Evolutionary conservation across 1,140 invertebrate species (phyloP), one percentile per base, ranked within the genome.

Genomic region (Microplitis mediator): DNA sequence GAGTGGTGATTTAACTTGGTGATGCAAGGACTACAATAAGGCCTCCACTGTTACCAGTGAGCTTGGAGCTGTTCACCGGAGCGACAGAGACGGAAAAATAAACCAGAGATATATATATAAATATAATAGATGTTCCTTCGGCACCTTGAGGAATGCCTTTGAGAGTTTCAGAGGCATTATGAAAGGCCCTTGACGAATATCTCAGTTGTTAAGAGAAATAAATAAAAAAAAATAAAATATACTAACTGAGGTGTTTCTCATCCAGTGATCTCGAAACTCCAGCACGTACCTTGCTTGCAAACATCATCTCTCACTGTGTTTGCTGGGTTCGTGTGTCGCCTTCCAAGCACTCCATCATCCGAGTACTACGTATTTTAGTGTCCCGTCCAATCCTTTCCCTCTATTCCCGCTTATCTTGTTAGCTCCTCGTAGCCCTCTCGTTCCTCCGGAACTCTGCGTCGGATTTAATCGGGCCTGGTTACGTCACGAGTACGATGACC

Each of bases 401-500:
- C 32, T 64, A 36, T 65, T 58, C 69, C 32, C 64, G 23, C 23
- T 23, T 23, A 23, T 23, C 23, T 23, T 23, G 23, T 23, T 23
- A 23, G 23, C 23, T 23, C 23, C 23, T 23, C 23, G 23, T 23
- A 23, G 23, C 23, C 23, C 23, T 23, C 23, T 23, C 23, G 23
- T 74, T 68, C 11, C 62, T 32, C 23, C 56, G 60, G 16, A 39
- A 60, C 14, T 61, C 16, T 39, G 4, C 4, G 56, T 50, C 56
- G 56, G 36, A 61, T 70, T 56, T 16, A n/a, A 14, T 31, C 11
- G 32, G 32, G 35, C 13, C 65, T 71, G 70, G 63, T 67, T 74
- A 58, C 75, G 68, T 32, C 31, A 54, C 45, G 76, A 77, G 78
- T 76, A 79, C 78, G 75, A 74, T 76, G 78, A 79, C 78, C 77